Conservation (phyloP, 2,797 vertebrate genomes). For the Natrix natrix region DNA sequence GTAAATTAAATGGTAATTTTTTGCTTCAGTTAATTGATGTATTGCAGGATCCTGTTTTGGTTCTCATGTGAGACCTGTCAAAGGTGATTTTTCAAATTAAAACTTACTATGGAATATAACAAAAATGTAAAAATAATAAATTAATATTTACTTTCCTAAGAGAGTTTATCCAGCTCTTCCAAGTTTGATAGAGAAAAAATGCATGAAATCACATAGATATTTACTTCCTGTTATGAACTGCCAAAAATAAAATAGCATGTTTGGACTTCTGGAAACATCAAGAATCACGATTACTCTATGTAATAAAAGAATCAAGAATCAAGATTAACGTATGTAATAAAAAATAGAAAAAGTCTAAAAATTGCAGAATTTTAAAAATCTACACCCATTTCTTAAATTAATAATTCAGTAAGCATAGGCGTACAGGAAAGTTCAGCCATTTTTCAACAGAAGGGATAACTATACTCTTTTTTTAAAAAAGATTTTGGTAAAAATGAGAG, state of each 20-base stretch:
- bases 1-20: slow-evolving; percentile 22
- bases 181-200: not conserved
- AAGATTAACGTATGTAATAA: not conserved
- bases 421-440: not conserved
- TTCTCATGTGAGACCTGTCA: slow-evolving; percentile 22
- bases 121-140: slow-evolving; percentile 20
- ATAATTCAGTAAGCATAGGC: not conserved
- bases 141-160: slow-evolving; percentile 6
- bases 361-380: not conserved
- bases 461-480: not conserved
- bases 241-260: not conserved
- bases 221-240: not conserved
- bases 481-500: not conserved
- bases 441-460: not conserved
- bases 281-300: not conserved
- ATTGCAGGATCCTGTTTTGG: slow-evolving; percentile 1
- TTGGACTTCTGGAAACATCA: not conserved
- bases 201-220: slow-evolving; percentile 18
- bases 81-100: slow-evolving; percentile 33
- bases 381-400: not conserved
- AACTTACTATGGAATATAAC: slow-evolving; percentile 30
- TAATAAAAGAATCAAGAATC: rapidly evolving
- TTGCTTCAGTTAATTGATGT: slow-evolving; percentile 7
- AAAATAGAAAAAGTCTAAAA: not conserved
- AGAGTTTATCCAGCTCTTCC: not conserved